These are phyloP conservation scores for Erpetoichthys calabaricus DNA, from an alignment of 2,797 vertebrate genomes.

Conservation along the genomic window DNA sequence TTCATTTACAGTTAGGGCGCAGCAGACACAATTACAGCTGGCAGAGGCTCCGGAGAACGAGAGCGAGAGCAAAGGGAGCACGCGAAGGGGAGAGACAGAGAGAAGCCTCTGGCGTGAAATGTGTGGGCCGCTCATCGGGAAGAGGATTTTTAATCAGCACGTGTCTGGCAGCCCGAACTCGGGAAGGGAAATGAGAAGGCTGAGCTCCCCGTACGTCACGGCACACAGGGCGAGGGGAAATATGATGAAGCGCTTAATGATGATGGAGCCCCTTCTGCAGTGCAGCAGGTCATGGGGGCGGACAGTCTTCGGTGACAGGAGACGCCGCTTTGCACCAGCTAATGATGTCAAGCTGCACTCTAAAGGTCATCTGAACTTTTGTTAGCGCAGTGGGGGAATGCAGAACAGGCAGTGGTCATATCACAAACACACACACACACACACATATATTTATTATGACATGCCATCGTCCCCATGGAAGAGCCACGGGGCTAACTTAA, in stretches of 20 bases:
- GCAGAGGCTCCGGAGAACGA: conserved; percentile 33
- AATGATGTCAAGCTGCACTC: conserved; percentile 33
- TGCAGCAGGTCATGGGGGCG: conserved; percentile 25
- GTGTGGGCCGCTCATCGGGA: conserved; percentile 50
- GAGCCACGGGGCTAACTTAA: too few relatives aligned
- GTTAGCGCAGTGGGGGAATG: conserved; percentile 12
- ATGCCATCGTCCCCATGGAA: not conserved
- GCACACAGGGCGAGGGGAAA: conserved; percentile 30
- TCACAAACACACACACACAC: conserved; percentile 2
- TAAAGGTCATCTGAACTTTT: conserved; percentile 21
- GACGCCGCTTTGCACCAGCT: conserved; percentile 17
- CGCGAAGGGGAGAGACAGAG: not conserved
- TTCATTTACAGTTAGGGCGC: conserved; percentile 54
- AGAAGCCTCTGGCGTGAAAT: conserved; percentile 34
- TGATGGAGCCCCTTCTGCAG: conserved; percentile 26
- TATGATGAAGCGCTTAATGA: conserved; percentile 38
- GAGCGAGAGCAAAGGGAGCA: not conserved
- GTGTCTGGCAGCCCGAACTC: conserved; percentile 54
- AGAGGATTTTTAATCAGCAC: conserved; percentile 63
- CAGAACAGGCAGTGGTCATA: conserved; percentile 11
- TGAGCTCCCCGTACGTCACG: conserved; percentile 33
- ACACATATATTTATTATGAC: conserved; percentile 14
- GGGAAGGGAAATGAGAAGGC: conserved; percentile 56
- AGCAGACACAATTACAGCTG: conserved; percentile 50
- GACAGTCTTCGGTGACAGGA: conserved; percentile 19